Evolutionary conservation across 2,888 invertebrate genomes (phyloP), one percentile per base, ranked within the genome.

Genomic region (Lasioglossum vierecki): DNA sequence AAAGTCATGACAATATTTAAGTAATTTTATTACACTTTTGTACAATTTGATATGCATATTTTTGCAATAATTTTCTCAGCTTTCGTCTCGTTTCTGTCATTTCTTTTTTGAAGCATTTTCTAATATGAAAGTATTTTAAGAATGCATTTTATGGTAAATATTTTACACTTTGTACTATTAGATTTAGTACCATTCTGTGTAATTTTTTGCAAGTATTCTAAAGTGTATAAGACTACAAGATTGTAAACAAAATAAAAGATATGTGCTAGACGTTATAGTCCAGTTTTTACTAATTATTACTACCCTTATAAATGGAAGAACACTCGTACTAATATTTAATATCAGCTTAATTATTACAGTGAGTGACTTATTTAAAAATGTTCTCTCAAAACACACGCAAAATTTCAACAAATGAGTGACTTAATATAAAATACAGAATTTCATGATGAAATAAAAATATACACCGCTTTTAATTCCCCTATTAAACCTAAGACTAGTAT

Each of bases 171-270:
- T 72, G 57, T 79, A 83, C 76, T 22, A 57, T 77, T 85, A 78
- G 44, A 66, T 83, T 83, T 82, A 73, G 13, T 68, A 44, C 66
- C 22, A 77, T 76, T 73, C 71, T 76, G 41, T 79, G 68, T 79
- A 84, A 76, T 77, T 79, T 63, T 68, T 68, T 77, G 63, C 53
- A 76, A 82, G 57, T 83, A 82, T 46, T 76, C 80, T 73, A 73
- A 80, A 82, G 39, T 86, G 78, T 87, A 73, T 86, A 80, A 78
- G 76, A 26, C 80, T 83, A 80, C 44, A 44, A 87, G 80, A 78
- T 83, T 87, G 79, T 83, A 83, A 87, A 79, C 80, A 71, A 79
- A 86, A 86, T 80, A 87, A 87, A 86, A 77, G 77, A 79, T 87
- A 86, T 83, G 76, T 70, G 71, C 83, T 87, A 83, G 83, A 86